A percentile compares a stretch with the other conserved stretches of the same genome.
Evolutionary conservation across 2,888 invertebrate genomes (phyloP).

Genomic region (Brenthis ino): DNA sequence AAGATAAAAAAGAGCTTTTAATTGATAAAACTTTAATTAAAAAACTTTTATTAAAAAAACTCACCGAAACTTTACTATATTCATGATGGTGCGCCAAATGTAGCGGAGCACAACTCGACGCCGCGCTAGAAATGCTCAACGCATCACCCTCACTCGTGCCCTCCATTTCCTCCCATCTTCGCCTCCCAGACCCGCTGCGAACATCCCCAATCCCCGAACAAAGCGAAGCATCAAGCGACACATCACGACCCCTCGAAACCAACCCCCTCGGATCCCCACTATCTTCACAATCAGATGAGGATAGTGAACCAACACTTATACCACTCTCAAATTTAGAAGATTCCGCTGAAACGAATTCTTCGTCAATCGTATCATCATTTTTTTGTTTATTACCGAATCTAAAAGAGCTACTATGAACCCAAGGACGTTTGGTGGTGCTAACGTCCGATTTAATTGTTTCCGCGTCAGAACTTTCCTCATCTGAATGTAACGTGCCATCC

Average conservation of each 20-base stretch:
- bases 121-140: conserved; percentile 74
- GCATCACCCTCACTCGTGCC: conserved; percentile 75
- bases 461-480: conserved; percentile 69
- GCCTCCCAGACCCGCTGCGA: conserved; percentile 79
- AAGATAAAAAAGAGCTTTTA: conserved; percentile 1
- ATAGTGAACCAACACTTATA: conserved; percentile 66
- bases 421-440: conserved; percentile 68
- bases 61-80: conserved; percentile 77
- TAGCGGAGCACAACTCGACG: conserved; percentile 74
- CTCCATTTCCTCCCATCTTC: conserved; percentile 75
- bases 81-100: conserved; percentile 72
- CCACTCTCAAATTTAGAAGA: conserved; percentile 71
- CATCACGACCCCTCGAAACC: conserved; percentile 48
- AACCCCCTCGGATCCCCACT: conserved; percentile 45
- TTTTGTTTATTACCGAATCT: conserved; percentile 60
- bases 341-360: conserved; percentile 53
- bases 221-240: conserved; percentile 69
- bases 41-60: conserved; percentile 48
- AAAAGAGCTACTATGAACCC: conserved; percentile 76
- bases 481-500: conserved; percentile 70
- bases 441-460: conserved; percentile 73
- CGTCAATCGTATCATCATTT: conserved; percentile 56
- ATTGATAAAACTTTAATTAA: background rate
- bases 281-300: conserved; percentile 68
- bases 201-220: conserved; percentile 71